Conservation (phyloP, 2,888 invertebrate species). For the Tolmerus cingulatus region DNA sequence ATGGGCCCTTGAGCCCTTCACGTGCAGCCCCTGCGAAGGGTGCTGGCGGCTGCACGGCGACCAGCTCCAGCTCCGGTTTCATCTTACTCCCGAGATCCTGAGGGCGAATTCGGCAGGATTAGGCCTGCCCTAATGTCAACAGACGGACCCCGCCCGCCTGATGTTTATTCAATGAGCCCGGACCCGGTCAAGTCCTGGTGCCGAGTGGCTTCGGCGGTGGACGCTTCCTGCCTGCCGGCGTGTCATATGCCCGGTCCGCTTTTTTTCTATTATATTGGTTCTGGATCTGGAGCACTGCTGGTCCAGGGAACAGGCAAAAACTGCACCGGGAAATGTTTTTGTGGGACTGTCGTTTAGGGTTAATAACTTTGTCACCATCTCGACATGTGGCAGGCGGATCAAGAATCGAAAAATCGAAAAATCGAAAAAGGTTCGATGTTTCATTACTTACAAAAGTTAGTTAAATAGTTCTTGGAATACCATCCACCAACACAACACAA, state of each 20-base stretch:
- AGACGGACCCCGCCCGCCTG: not conserved
- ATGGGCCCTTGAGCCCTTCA: conserved; percentile 8
- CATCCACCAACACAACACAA: no score
- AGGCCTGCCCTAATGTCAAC: conserved; percentile 10
- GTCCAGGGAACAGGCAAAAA: not conserved
- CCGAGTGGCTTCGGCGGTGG: not conserved
- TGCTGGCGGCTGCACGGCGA: not conserved
- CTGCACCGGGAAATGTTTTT: not conserved
- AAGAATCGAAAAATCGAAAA: not conserved
- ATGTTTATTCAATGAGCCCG: conserved; percentile 22
- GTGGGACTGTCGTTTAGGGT: not conserved
- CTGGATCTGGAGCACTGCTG: not conserved
- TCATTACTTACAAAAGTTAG: not conserved
- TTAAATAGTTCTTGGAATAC: not conserved
- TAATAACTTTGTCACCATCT: not conserved
- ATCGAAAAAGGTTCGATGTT: not conserved
- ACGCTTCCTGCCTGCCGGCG: not conserved
- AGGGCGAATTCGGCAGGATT: not conserved
- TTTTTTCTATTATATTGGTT: not conserved
- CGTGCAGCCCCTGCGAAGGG: not conserved
- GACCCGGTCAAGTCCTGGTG: not conserved
- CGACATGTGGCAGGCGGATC: not conserved
- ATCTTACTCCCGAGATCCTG: not conserved
- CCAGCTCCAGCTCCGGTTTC: not conserved
- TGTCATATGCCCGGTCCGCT: not conserved